phyloP scores from a whole-genome alignment of 2,797 vertebrate genomes.

The Jordanella pulchra region DNA sequence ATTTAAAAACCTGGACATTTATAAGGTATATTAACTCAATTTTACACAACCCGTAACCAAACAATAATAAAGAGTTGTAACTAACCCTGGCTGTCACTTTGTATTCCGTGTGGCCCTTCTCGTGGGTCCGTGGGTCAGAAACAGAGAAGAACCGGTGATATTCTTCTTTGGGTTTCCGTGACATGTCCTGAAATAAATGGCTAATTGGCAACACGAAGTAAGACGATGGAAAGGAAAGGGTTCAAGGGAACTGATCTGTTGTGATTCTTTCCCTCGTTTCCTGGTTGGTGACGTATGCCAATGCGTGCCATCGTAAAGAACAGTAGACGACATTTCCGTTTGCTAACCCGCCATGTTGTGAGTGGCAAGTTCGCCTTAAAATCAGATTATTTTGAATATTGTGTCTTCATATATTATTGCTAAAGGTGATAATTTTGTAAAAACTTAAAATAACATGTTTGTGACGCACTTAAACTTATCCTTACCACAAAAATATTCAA shows the following conservation, averaged over 20 bases:
- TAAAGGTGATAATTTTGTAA: too few relatives aligned
- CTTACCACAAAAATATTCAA: too few relatives aligned
- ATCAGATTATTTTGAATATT: neutral
- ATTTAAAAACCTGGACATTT: neutral
- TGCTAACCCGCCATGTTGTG: neutral
- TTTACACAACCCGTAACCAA: too few relatives aligned
- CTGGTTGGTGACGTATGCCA: slow-evolving; percentile 41
- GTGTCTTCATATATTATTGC: too few relatives aligned
- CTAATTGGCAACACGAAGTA: neutral
- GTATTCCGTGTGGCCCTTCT: slow-evolving; percentile 92
- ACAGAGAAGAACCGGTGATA: slow-evolving; percentile 86
- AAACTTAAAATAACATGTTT: too few relatives aligned
- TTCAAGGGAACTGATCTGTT: slow-evolving; percentile 25
- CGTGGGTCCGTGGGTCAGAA: slow-evolving; percentile 86
- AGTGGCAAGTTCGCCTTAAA: neutral
- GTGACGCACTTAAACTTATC: too few relatives aligned
- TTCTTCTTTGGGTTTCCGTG: slow-evolving; percentile 85
- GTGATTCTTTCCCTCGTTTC: slow-evolving; percentile 50
- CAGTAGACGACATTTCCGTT: neutral
- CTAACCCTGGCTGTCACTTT: slow-evolving; percentile 89
- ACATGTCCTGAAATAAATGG: slow-evolving; percentile 75
- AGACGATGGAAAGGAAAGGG: neutral
- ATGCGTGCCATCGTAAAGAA: slow-evolving; percentile 26
- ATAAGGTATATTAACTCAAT: neutral
- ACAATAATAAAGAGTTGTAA: slow-evolving; percentile 13